A percentile compares a stretch with the other conserved stretches of the same genome.
Evolutionary conservation across 1,140 invertebrate genomes (phyloP).

Genomic region (Spodoptera litura): DNA sequence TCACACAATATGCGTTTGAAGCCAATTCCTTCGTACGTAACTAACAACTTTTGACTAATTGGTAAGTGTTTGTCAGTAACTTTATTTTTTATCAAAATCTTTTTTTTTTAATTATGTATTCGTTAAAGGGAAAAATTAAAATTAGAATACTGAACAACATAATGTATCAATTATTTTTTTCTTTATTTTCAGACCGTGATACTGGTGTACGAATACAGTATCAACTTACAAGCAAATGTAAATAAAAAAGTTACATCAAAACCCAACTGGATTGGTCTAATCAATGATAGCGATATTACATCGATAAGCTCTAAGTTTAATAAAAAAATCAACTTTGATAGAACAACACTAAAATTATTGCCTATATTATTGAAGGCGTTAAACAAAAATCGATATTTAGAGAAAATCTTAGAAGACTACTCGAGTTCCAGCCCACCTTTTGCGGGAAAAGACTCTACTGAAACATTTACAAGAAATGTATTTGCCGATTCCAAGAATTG

Average conservation of each 20-base stretch:
- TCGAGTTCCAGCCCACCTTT: conserved; percentile 56
- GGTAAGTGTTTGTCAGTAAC: no score
- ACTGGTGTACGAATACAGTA: conserved; percentile 71
- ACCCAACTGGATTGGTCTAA: conserved; percentile 66
- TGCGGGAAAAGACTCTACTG: conserved; percentile 55
- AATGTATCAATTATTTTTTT: neutral
- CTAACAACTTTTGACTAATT: no score
- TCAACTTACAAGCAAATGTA: conserved; percentile 54
- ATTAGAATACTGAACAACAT: no score
- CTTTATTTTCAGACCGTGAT: conserved; percentile 70
- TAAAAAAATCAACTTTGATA: conserved; percentile 67
- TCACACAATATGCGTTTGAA: no score
- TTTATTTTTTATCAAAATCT: no score
- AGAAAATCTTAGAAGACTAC: conserved; percentile 64
- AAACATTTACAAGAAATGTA: conserved; percentile 60
- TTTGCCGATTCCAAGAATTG: conserved; percentile 67
- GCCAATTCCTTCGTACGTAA: no score
- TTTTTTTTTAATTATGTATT: no score
- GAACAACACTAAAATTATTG: conserved; percentile 66
- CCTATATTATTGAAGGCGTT: conserved; percentile 72
- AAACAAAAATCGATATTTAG: conserved; percentile 65
- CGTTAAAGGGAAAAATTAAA: no score
- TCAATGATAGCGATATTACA: conserved; percentile 62
- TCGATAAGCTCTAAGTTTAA: conserved; percentile 61
- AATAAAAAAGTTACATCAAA: conserved; percentile 42